Conservation (phyloP, 2,797 vertebrate species). For the Microctenopoma lineatum region DNA sequence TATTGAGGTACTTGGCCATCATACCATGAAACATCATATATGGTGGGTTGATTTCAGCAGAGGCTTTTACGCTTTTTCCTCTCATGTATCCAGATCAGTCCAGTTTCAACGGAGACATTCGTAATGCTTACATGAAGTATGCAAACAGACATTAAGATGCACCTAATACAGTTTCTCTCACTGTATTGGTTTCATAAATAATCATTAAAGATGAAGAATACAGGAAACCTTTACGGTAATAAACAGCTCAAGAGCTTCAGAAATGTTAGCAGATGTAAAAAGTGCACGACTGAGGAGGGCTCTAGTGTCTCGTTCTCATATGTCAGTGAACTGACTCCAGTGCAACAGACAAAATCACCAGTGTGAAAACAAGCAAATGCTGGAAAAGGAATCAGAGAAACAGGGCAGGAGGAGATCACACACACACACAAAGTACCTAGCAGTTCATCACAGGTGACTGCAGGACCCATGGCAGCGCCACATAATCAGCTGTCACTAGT, state of each 20-base stretch:
- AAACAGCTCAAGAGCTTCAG: slow-evolving; percentile 14
- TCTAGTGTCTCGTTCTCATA: slow-evolving; percentile 30
- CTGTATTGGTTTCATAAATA: slow-evolving; percentile 59
- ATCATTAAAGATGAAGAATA: slow-evolving; percentile 43
- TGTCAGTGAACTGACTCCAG: slow-evolving; percentile 47
- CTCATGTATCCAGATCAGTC: slow-evolving; percentile 12
- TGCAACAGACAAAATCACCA: slow-evolving; percentile 25
- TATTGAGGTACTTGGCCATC: slow-evolving; percentile 31
- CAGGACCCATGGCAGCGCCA: neutral
- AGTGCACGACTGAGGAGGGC: slow-evolving; percentile 37
- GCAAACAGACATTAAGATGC: slow-evolving; percentile 10
- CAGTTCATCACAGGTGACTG: neutral
- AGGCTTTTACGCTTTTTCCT: neutral
- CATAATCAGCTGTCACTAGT: neutral
- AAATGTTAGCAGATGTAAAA: slow-evolving; percentile 37
- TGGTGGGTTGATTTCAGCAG: slow-evolving; percentile 17
- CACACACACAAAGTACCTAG: neutral
- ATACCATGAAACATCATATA: slow-evolving; percentile 6
- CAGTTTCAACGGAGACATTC: slow-evolving; percentile 44
- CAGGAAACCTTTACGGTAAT: slow-evolving; percentile 13
- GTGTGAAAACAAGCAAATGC: neutral
- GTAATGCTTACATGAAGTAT: slow-evolving; percentile 17
- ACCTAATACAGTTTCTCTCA: slow-evolving; percentile 10
- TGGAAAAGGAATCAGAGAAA: slow-evolving; percentile 1
- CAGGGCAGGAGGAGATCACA: neutral